Evolutionary conservation across 2,113 vertebrate species (phyloP).

Genomic region (Hyperopisus bebe): DNA sequence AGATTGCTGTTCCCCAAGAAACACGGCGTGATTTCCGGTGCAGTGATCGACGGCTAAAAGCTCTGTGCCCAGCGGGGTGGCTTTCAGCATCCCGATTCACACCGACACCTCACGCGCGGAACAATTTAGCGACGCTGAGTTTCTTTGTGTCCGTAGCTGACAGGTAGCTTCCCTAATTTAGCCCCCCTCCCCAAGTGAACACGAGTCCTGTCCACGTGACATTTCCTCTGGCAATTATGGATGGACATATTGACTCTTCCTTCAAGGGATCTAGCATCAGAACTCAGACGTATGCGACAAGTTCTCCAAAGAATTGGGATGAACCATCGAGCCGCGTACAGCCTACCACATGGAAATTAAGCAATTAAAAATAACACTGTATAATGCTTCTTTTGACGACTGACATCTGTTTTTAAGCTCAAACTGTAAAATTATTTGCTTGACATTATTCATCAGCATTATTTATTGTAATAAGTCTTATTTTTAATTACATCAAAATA

Average conservation of each 20-base stretch:
- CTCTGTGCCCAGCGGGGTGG: constrained; percentile 35
- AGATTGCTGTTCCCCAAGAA: constrained; percentile 55
- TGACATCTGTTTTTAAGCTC: constrained; percentile 32
- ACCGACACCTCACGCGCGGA: constrained; percentile 50
- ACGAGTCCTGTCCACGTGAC: constrained; percentile 42
- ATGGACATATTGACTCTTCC: constrained; percentile 38
- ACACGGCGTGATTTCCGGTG: constrained; percentile 52
- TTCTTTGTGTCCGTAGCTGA: constrained; percentile 47
- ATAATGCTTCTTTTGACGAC: constrained; percentile 30
- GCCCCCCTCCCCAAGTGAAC: constrained; percentile 36
- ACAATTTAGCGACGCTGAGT: constrained; percentile 52
- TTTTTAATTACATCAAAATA: constrained; percentile 17
- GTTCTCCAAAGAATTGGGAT: constrained; percentile 40
- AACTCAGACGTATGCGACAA: constrained; percentile 40
- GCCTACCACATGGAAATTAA: constrained; percentile 40
- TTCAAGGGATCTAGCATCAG: constrained; percentile 42
- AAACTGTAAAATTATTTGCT: constrained; percentile 18
- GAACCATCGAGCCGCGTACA: constrained; percentile 37
- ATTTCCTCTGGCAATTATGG: constrained; percentile 44
- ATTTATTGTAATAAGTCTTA: constrained; percentile 7
- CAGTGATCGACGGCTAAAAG: constrained; percentile 49
- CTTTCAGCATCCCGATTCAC: constrained; percentile 42
- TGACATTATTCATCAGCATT: constrained; percentile 5
- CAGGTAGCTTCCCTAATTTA: constrained; percentile 40
- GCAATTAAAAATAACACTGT: constrained; percentile 51